Evolutionary conservation across 2,113 vertebrate species (phyloP), one percentile per base, ranked within the genome.

Genomic region (Sciurus niger): DNA sequence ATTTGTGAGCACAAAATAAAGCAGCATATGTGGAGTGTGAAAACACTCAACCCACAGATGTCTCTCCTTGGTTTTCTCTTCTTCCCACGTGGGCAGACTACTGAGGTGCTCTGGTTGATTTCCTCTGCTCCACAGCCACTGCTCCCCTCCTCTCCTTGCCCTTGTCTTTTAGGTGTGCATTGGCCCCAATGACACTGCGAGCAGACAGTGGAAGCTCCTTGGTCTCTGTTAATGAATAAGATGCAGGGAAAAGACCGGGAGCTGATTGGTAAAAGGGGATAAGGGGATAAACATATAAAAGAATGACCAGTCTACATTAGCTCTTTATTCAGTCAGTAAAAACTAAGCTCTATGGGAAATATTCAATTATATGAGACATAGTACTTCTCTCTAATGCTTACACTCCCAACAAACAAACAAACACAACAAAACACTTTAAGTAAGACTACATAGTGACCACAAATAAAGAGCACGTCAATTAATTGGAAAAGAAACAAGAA

Each of bases 11-110:
- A 34, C 20, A 28, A 40, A 37, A 70, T 32, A 37, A 77, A 84
- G 10, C 58, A n/a, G 70, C 6, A 1, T 5, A 0, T 30, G 10
- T 24, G 12, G 37, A 22, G 34, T 4, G 2, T 34, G 10, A 4
- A n/a, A 63, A 32, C 12, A 25, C 25, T 30, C 20, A 22, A 8
- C 10, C 72, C 34, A 37, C 8, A 30, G 74, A 1, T 0, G 6
- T 20, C 13, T 28, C 25, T 30, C 10, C 17, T 40, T 25, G 20
- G 25, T 22, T 58, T 63, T 60, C 24, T 30, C 28, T 8, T 74
- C 30, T 67, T 85, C 10, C 40, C 40, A 0, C 1, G 1, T 6
- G 40, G 7, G 34, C 25, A 48, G 14, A 55, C 18, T 74, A n/a
- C 55, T 86, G 48, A 40, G 53, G 84, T 13, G 58, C 18, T 55